phyloP scores from a whole-genome alignment of 2,888 invertebrate species.

The Tyria jacobaeae region DNA sequence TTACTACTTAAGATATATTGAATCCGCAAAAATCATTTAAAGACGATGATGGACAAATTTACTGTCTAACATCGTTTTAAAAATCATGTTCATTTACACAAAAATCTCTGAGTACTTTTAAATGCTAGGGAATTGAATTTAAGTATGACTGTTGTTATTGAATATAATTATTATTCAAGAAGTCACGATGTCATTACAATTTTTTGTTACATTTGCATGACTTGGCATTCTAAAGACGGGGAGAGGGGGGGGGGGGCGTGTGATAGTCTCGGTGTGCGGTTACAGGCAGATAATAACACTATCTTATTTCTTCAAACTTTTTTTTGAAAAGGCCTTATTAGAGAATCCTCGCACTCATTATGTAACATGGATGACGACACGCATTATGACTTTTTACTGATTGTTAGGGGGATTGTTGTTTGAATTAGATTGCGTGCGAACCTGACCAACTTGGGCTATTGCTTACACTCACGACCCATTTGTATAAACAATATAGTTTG shows the following conservation, averaged over 20 bases:
- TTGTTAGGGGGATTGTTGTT: not conserved
- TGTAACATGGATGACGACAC: not conserved
- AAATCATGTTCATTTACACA: too few species aligned
- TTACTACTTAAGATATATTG: too few species aligned
- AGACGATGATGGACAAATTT: too few species aligned
- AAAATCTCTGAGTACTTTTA: too few species aligned
- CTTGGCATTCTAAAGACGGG: not conserved
- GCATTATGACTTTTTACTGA: not conserved
- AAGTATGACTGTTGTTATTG: not conserved
- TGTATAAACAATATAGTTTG: too few species aligned
- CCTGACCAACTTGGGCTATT: too few species aligned
- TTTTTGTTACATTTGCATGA: conserved; percentile 2
- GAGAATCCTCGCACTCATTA: not conserved
- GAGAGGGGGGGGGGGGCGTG: not conserved
- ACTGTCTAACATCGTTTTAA: too few species aligned
- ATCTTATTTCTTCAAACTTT: not conserved
- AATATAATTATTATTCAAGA: not conserved
- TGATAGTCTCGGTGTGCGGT: not conserved
- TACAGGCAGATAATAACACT: too few species aligned
- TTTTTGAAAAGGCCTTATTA: not conserved
- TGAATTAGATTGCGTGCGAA: too few species aligned
- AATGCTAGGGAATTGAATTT: not conserved
- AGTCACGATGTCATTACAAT: conserved; percentile 2
- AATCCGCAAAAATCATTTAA: too few species aligned
- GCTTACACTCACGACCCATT: too few species aligned